Evolutionary conservation across 2,797 vertebrate genomes (phyloP).

Genomic region (Heterohyrax brucei): DNA sequence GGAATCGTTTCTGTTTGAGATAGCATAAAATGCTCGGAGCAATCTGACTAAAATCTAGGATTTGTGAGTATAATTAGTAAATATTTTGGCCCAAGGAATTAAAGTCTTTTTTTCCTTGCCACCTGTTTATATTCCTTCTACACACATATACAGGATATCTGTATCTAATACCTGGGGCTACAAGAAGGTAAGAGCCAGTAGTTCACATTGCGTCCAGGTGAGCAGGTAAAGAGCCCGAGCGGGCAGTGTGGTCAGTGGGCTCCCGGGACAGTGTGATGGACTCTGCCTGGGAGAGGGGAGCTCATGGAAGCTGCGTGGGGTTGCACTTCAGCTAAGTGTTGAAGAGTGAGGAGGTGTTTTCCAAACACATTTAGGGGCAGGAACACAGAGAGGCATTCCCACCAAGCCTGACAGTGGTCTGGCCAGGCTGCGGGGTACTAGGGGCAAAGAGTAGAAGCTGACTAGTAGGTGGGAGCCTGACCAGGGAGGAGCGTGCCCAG

Average conservation of each 20-base stretch:
- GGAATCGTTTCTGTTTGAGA: constrained; percentile 55
- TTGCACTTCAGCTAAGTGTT: neutral
- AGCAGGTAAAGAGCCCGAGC: neutral
- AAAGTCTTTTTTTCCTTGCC: constrained; percentile 47
- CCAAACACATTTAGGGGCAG: neutral
- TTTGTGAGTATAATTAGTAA: constrained; percentile 62
- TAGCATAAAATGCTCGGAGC: constrained; percentile 20
- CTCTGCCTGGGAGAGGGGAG: neutral
- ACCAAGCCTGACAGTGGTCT: neutral
- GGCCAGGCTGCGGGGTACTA: neutral
- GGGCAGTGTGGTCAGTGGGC: neutral
- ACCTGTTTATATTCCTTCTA: constrained; percentile 42
- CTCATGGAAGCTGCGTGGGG: neutral
- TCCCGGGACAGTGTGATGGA: neutral
- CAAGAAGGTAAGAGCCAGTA: neutral
- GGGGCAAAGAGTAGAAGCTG: neutral
- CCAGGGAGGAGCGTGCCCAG: neutral
- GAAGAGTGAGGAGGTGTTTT: neutral
- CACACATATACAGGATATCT: neutral
- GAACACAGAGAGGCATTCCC: fast-evolving
- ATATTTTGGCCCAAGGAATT: constrained; percentile 29
- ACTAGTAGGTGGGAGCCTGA: neutral
- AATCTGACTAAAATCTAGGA: constrained; percentile 72
- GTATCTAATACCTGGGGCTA: neutral
- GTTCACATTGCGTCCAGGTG: neutral